A percentile compares a stretch with the other conserved stretches of the same genome.
phyloP scores from a whole-genome alignment of 2,888 invertebrate species.

The Sinodicranocentrus sp. region DNA sequence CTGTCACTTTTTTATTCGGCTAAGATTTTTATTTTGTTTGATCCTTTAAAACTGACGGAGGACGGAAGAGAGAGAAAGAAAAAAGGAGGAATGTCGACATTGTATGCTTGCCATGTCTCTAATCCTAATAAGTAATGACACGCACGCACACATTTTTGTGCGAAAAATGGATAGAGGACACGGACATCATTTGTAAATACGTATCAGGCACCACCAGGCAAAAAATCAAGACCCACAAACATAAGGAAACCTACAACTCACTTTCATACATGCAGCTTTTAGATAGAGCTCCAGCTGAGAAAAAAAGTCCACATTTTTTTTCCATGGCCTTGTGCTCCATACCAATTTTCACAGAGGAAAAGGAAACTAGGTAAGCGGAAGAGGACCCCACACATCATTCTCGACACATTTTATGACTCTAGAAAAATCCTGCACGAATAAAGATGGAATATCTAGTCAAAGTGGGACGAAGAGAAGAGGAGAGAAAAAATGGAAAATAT shows the following conservation, averaged over 20 bases:
- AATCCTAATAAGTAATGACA: conserved; percentile 41
- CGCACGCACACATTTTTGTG: conserved; percentile 25
- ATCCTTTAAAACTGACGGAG: conserved; percentile 58
- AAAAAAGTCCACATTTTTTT: no score
- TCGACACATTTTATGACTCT: no score
- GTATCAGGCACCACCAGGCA: conserved; percentile 35
- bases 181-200: conserved; percentile 1
- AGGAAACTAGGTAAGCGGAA: not conserved
- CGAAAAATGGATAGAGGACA: not conserved
- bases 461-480: no score
- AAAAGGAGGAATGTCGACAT: no score
- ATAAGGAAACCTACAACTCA: not conserved
- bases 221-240: not conserved
- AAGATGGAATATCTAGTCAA: no score
- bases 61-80: conserved; percentile 4
- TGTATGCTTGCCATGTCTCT: no score
- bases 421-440: no score
- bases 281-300: no score
- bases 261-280: no score
- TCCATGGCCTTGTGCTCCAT: not conserved
- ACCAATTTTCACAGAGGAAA: not conserved
- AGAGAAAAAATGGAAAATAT: no score
- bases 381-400: not conserved
- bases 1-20: no score
- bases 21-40: conserved; percentile 46